Percentiles rank a stretch among this genome's conserved stretches.
These are phyloP conservation scores for Semotilus atromaculatus DNA, from an alignment of 2,797 vertebrate species.

Conservation along the genomic window DNA sequence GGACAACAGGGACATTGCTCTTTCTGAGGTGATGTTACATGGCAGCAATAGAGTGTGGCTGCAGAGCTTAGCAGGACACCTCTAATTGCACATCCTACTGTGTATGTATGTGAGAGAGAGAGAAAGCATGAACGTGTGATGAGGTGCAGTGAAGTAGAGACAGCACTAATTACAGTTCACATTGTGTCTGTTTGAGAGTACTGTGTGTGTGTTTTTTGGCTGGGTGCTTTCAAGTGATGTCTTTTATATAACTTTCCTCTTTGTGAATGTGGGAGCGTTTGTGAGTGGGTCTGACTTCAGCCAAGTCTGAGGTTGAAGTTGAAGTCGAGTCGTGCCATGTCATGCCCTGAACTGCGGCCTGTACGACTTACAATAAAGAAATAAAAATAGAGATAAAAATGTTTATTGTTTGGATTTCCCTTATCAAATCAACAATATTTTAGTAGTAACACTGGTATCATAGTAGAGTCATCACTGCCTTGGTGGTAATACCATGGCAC, in stretches of 20 bases:
- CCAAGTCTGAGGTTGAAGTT: constrained; percentile 8
- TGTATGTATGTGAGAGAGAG: constrained; percentile 30
- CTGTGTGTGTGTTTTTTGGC: constrained; percentile 13
- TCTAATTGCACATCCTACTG: constrained; percentile 58
- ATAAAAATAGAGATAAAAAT: neutral
- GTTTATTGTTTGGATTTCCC: neutral
- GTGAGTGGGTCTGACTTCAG: constrained; percentile 22
- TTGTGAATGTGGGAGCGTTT: constrained; percentile 26
- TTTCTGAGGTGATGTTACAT: constrained; percentile 30
- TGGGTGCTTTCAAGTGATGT: constrained; percentile 30
- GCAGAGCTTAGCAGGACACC: constrained; percentile 48
- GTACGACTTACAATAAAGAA: neutral
- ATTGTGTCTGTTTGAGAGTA: constrained; percentile 40
- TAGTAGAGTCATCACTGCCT: neutral
- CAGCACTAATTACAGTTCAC: constrained; percentile 46
- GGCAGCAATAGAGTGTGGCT: constrained; percentile 18
- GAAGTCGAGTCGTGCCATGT: neutral
- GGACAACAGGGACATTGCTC: neutral
- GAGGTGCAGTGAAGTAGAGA: constrained; percentile 48
- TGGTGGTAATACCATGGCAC: neutral
- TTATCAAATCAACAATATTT: neutral
- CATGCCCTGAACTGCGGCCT: neutral
- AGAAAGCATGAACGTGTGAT: constrained; percentile 19
- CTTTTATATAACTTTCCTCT: constrained; percentile 11
- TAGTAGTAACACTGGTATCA: too few species aligned